These are phyloP conservation scores for Brachyhypopomus occidentalis DNA, from an alignment of 2,113 vertebrate genomes.

Conservation along the genomic window DNA sequence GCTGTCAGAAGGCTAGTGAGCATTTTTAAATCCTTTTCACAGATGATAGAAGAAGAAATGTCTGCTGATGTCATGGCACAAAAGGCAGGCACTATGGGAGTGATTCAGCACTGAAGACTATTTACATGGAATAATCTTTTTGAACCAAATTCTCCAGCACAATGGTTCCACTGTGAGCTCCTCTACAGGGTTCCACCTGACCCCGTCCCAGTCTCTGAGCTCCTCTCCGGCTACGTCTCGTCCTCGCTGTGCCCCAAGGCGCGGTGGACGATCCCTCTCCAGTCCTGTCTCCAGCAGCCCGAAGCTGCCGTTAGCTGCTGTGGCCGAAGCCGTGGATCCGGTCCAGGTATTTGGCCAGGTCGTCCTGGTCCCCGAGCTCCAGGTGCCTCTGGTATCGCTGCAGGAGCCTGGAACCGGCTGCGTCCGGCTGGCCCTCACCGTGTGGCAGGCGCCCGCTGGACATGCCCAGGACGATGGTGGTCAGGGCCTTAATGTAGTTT, in stretches of 20 bases:
- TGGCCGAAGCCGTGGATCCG: conserved; percentile 81
- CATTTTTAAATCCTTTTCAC: neutral
- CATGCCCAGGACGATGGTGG: conserved; percentile 91
- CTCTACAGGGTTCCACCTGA: neutral
- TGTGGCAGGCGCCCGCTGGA: conserved; percentile 80
- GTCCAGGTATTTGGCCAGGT: conserved; percentile 81
- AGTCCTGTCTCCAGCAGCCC: neutral
- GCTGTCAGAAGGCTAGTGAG: neutral
- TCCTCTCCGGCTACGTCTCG: neutral
- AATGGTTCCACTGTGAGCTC: neutral
- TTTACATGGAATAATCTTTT: conserved; percentile 11
- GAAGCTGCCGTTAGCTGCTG: conserved; percentile 69
- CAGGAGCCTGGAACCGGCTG: conserved; percentile 76
- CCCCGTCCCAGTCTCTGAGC: neutral
- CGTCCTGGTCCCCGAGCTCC: conserved; percentile 75
- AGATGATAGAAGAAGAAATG: neutral
- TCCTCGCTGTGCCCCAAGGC: conserved; percentile 1
- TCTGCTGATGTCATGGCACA: conserved; percentile 4
- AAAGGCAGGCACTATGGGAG: neutral
- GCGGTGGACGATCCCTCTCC: neutral
- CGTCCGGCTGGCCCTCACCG: conserved; percentile 65
- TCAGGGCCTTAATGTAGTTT: conserved; percentile 97
- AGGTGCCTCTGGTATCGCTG: conserved; percentile 86
- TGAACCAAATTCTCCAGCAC: neutral
- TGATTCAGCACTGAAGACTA: neutral